A percentile compares a stretch with the other conserved stretches of the same genome.
phyloP scores from a whole-genome alignment of 2,888 invertebrate genomes.

The Microctonus aethiopoides region DNA sequence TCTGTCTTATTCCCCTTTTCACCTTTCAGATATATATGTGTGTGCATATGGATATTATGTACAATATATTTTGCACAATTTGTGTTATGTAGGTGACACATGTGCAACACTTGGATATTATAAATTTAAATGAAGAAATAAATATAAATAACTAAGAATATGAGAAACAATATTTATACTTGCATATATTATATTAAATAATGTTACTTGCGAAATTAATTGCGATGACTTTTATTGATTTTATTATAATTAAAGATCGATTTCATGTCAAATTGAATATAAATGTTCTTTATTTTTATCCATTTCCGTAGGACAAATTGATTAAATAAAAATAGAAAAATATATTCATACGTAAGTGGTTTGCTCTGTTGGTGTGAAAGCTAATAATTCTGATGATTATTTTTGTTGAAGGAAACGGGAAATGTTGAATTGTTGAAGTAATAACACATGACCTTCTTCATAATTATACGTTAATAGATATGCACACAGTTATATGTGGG shows the following conservation, averaged over 20 bases:
- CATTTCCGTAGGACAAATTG: no score
- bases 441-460: not conserved
- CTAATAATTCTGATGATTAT: not conserved
- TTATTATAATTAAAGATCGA: no score
- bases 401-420: not conserved
- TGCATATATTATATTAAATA: no score
- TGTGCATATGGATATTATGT: not conserved
- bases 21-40: not conserved
- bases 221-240: no score
- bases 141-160: no score
- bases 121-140: no score
- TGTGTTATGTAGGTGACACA: not conserved
- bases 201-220: no score
- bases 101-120: not conserved
- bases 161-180: no score
- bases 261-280: no score
- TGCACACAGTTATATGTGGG: not conserved
- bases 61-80: not conserved
- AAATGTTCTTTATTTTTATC: no score
- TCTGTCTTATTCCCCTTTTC: not conserved
- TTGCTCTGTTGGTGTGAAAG: not conserved
- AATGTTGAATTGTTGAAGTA: not conserved
- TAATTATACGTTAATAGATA: slow-evolving; percentile 1
- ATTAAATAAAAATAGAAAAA: no score
- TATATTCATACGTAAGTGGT: not conserved